phyloP scores from a whole-genome alignment of 2,113 vertebrate species.

The Theropithecus gelada region DNA sequence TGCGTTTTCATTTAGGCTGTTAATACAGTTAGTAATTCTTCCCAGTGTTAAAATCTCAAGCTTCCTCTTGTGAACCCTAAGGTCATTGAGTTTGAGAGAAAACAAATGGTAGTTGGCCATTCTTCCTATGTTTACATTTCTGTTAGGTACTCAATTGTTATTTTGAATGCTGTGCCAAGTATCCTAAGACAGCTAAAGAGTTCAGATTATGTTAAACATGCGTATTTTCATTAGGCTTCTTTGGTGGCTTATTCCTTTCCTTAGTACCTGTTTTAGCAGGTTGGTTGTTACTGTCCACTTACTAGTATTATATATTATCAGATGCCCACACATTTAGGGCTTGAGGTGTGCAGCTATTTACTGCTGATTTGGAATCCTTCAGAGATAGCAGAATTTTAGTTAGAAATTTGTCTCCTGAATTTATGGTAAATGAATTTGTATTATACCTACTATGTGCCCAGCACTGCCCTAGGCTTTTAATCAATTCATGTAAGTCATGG shows the following conservation, averaged over 20 bases:
- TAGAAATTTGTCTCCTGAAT: conserved; percentile 22
- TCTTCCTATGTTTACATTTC: conserved; percentile 42
- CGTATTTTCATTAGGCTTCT: conserved; percentile 6
- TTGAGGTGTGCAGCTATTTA: neutral
- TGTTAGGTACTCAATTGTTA: neutral
- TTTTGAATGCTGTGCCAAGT: conserved; percentile 32
- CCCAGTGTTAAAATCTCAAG: conserved; percentile 43
- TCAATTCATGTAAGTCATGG: neutral
- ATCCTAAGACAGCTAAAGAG: neutral
- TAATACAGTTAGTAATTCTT: conserved; percentile 30
- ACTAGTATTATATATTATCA: neutral
- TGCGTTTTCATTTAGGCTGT: conserved; percentile 28
- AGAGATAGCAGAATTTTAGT: conserved; percentile 9
- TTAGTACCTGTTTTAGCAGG: neutral
- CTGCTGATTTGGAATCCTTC: conserved; percentile 3
- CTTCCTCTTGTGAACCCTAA: neutral
- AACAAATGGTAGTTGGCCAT: conserved; percentile 35
- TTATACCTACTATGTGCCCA: neutral
- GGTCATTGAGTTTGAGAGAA: conserved; percentile 27
- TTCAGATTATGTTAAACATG: neutral
- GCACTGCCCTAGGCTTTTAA: neutral
- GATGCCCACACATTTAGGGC: neutral
- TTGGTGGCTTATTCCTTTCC: neutral
- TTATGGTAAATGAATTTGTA: neutral
- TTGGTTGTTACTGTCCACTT: conserved; percentile 8